These are phyloP conservation scores for Anticlea derivata DNA, from an alignment of 2,888 invertebrate genomes.

Conservation along the genomic window DNA sequence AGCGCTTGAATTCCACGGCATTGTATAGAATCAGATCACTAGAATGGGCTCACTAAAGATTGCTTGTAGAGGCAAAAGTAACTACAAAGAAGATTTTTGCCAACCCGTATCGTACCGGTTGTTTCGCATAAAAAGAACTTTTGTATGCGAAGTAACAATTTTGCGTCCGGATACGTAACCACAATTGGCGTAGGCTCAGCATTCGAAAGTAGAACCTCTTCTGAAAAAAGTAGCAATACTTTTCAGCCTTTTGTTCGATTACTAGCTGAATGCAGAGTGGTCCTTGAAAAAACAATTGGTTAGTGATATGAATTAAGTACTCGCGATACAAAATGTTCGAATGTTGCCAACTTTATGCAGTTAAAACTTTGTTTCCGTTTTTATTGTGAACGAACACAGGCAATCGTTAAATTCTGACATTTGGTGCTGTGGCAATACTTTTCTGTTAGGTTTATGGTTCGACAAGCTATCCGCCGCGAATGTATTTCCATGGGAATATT, in stretches of 20 bases:
- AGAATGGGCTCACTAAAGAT: constrained; percentile 8
- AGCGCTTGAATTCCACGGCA: constrained; percentile 10
- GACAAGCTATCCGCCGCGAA: constrained; percentile 8
- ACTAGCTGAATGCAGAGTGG: constrained; percentile 1
- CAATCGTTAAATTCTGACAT: constrained; percentile 42
- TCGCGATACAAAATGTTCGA: constrained; percentile 26
- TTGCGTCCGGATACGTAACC: constrained; percentile 41
- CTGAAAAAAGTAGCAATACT: constrained; percentile 8
- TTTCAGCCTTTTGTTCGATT: constrained; percentile 3
- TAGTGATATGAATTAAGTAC: constrained; percentile 21
- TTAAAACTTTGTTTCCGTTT: constrained; percentile 44
- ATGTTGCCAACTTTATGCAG: constrained; percentile 30
- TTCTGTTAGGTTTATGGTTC: constrained; percentile 25
- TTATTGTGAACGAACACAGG: constrained; percentile 42
- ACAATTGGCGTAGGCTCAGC: constrained; percentile 31
- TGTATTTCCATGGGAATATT: constrained; percentile 2
- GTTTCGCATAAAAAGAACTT: constrained; percentile 29
- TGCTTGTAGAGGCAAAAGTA: constrained; percentile 3
- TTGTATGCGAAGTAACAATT: constrained; percentile 43
- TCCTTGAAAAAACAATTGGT: constrained; percentile 17
- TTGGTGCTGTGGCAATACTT: constrained; percentile 34
- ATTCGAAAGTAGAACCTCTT: constrained; percentile 9
- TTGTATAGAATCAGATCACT: constrained; percentile 11
- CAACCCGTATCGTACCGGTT: constrained; percentile 3
- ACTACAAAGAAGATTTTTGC: constrained; percentile 1